Conservation (phyloP, 2,888 invertebrate genomes). For the Amphipyra berbera region DNA sequence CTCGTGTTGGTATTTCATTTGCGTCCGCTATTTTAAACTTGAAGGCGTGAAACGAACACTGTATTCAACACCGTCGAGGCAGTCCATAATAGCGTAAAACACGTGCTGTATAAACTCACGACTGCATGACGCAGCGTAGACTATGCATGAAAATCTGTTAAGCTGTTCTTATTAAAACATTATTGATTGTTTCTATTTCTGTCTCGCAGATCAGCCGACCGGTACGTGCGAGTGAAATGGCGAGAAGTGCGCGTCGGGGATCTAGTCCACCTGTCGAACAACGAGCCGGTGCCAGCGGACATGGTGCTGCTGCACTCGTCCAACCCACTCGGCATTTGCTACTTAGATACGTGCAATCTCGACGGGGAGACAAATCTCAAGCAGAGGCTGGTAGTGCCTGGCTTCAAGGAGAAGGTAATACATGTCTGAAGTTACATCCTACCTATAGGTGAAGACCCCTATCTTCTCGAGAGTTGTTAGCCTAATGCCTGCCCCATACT, state of each 20-base stretch:
- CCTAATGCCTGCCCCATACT: too few species aligned
- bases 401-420: slow-evolving; percentile 92
- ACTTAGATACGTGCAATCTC: slow-evolving; percentile 98
- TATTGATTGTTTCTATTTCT: slow-evolving; percentile 58
- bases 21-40: slow-evolving; percentile 13
- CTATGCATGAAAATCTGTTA: slow-evolving; percentile 32
- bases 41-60: slow-evolving; percentile 8
- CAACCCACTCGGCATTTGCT: slow-evolving; percentile 96
- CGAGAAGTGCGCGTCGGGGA: slow-evolving; percentile 97
- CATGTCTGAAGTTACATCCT: neutral
- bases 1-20: neutral
- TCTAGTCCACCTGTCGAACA: slow-evolving; percentile 98
- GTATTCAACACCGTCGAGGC: slow-evolving; percentile 4
- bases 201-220: slow-evolving; percentile 92
- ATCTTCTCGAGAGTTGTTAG: too few species aligned
- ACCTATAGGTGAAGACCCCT: neutral
- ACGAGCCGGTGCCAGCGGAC: slow-evolving; percentile 99
- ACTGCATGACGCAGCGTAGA: slow-evolving; percentile 12
- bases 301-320: slow-evolving; percentile 96
- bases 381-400: slow-evolving; percentile 95
- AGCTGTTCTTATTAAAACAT: slow-evolving; percentile 45
- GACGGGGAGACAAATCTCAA: slow-evolving; percentile 99
- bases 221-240: slow-evolving; percentile 97
- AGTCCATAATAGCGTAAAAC: slow-evolving; percentile 6
- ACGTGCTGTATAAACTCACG: slow-evolving; percentile 22